These are phyloP conservation scores for Pseudeuparius sepicola DNA, from an alignment of 2,888 invertebrate genomes.

Conservation along the genomic window DNA sequence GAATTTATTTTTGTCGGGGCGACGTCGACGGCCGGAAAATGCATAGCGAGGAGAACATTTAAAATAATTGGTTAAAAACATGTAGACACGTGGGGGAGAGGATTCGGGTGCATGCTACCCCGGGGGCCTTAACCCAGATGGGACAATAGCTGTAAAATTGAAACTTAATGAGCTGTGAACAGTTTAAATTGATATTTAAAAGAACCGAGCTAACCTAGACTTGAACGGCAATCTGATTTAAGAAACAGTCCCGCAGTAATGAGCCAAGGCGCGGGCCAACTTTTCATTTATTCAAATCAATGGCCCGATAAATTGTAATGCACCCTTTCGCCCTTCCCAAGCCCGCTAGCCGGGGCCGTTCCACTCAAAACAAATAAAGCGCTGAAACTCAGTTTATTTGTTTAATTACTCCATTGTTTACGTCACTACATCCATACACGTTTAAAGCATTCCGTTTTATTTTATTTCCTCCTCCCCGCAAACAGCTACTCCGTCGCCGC, in stretches of 20 bases:
- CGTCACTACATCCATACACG: too few species aligned
- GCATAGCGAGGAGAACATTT: conserved; percentile 1
- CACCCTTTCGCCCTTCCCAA: too few species aligned
- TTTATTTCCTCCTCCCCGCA: too few species aligned
- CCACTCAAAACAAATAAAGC: too few species aligned
- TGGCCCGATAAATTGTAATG: conserved; percentile 39
- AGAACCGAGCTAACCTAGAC: conserved; percentile 41
- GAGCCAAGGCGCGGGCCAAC: conserved; percentile 32
- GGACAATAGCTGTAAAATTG: conserved; percentile 44
- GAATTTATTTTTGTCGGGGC: too few species aligned
- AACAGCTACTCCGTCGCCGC: too few species aligned
- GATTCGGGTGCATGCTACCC: conserved; percentile 39
- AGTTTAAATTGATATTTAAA: conserved; percentile 44
- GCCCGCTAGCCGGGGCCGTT: too few species aligned
- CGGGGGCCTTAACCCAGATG: conserved; percentile 40
- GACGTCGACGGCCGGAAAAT: too few species aligned
- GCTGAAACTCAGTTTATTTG: too few species aligned
- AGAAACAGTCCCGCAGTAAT: conserved; percentile 40
- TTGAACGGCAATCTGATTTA: conserved; percentile 40
- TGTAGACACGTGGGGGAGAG: too few species aligned
- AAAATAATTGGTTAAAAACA: conserved; percentile 1
- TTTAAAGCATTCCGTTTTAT: too few species aligned
- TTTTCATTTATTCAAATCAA: conserved; percentile 38
- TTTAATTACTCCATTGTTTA: too few species aligned
- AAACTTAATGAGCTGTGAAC: conserved; percentile 43